These are phyloP conservation scores for Pardosa pseudoannulata DNA, from an alignment of 2,888 invertebrate genomes.

Conservation along the genomic window DNA sequence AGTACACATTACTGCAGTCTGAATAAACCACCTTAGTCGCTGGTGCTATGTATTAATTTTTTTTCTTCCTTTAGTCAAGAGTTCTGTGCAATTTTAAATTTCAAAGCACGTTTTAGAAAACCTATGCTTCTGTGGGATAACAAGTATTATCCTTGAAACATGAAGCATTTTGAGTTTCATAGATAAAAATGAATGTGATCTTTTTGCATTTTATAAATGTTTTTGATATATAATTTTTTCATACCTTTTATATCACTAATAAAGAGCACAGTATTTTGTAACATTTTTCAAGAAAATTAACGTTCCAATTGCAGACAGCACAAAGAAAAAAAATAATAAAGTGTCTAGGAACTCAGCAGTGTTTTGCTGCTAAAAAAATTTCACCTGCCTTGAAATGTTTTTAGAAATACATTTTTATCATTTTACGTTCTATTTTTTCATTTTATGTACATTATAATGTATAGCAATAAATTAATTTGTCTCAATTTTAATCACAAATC, in stretches of 20 bases:
- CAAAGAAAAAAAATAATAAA: constrained; percentile 20
- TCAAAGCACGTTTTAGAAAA: constrained; percentile 45
- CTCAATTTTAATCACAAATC: neutral
- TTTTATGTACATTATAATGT: constrained; percentile 6
- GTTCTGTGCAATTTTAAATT: constrained; percentile 34
- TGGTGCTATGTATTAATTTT: neutral
- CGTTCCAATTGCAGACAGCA: constrained; percentile 15
- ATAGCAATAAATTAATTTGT: constrained; percentile 23
- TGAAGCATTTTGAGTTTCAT: constrained; percentile 62
- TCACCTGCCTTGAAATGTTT: neutral
- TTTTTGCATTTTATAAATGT: constrained; percentile 62
- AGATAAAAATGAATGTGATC: constrained; percentile 52
- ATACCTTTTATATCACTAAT: constrained; percentile 49
- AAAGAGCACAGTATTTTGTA: constrained; percentile 64
- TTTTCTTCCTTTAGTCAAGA: neutral
- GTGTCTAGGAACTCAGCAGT: neutral
- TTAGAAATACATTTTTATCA: neutral
- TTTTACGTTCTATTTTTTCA: constrained; percentile 4
- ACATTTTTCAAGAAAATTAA: constrained; percentile 32
- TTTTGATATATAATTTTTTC: constrained; percentile 66
- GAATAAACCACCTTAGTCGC: neutral
- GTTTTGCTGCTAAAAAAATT: constrained; percentile 24
- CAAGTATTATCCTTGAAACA: constrained; percentile 62
- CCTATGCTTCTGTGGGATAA: constrained; percentile 70
- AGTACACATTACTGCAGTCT: neutral